These are phyloP conservation scores for Notodonta ziczac DNA, from an alignment of 2,888 invertebrate genomes.

Conservation along the genomic window DNA sequence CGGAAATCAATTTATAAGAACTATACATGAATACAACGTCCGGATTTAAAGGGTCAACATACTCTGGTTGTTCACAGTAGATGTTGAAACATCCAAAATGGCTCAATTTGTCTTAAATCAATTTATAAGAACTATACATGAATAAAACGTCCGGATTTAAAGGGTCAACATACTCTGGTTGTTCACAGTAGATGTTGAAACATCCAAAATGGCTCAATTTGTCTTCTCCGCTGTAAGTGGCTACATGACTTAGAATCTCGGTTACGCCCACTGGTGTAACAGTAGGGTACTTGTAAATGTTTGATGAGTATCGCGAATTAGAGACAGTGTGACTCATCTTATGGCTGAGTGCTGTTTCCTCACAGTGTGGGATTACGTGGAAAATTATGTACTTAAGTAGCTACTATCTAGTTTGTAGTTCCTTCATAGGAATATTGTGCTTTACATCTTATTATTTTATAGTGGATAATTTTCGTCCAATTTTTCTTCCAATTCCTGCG, in stretches of 20 bases:
- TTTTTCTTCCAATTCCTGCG: too few species aligned
- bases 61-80: conserved; percentile 45
- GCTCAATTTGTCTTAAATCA: conserved; percentile 76
- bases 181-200: conserved; percentile 56
- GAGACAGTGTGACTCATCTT: conserved; percentile 51
- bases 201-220: conserved; percentile 71
- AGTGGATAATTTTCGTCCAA: too few species aligned
- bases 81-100: conserved; percentile 62
- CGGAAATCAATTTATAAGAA: conserved; percentile 1
- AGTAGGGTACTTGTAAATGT: conserved; percentile 69
- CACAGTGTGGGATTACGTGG: conserved; percentile 14
- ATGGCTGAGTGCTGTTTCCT: conserved; percentile 34
- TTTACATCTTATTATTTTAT: too few species aligned
- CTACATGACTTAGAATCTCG: conserved; percentile 69
- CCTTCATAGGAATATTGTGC: too few species aligned
- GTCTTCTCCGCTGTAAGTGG: conserved; percentile 66
- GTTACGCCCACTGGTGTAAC: conserved; percentile 62
- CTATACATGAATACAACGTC: conserved; percentile 13
- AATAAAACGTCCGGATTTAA: conserved; percentile 16
- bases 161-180: conserved; percentile 32
- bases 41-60: conserved; percentile 26
- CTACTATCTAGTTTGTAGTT: neutral
- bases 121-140: conserved; percentile 10
- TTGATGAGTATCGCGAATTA: conserved; percentile 57
- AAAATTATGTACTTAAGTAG: conserved; percentile 14